Conservation (phyloP, 2,113 vertebrate species). For the Gulo gulo region DNA sequence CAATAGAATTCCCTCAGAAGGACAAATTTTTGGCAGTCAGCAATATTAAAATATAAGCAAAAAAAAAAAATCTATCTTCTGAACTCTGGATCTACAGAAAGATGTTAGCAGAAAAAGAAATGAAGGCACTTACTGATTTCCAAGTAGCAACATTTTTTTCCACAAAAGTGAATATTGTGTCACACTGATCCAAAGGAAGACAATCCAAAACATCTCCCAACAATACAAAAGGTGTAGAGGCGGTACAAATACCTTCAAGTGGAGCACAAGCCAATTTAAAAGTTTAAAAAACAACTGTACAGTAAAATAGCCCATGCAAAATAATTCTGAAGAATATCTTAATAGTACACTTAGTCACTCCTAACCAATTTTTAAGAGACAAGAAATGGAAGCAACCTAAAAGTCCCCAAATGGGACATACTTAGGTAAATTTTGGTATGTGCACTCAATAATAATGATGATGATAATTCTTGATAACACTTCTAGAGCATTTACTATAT, state of each 20-base stretch:
- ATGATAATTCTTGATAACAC: neutral
- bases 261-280: conserved; percentile 50
- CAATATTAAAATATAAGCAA: conserved; percentile 40
- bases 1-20: neutral
- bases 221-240: conserved; percentile 95
- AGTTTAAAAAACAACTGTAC: neutral
- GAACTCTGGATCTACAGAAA: neutral
- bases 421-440: neutral
- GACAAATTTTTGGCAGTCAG: conserved; percentile 4
- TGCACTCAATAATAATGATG: neutral
- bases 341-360: neutral
- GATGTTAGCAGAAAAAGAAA: conserved; percentile 47
- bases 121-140: conserved; percentile 91
- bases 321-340: conserved; percentile 20
- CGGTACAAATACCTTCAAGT: conserved; percentile 93
- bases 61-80: neutral
- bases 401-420: neutral
- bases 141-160: conserved; percentile 98
- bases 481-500: conserved; percentile 37
- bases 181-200: conserved; percentile 96
- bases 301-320: conserved; percentile 24
- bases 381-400: conserved; percentile 18
- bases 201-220: conserved; percentile 97
- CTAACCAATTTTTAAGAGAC: conserved; percentile 17
- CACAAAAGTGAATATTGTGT: conserved; percentile 97